Evolutionary conservation across 2,888 invertebrate species (phyloP).

Genomic region (Tiliacea citrago): DNA sequence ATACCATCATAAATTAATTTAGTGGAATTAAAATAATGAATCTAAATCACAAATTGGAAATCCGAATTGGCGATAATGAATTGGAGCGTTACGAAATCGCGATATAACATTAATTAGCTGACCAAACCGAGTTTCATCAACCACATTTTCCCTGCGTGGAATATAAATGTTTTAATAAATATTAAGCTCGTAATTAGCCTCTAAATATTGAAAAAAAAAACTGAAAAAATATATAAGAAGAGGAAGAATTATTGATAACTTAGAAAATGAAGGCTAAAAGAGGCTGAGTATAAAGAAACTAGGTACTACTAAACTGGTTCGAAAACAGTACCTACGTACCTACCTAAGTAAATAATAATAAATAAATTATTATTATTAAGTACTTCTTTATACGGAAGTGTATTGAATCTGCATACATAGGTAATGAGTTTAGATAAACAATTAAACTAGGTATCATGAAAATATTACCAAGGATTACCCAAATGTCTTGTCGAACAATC

Average conservation of each 20-base stretch:
- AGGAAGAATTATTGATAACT: not conserved
- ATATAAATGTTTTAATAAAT: constrained; percentile 14
- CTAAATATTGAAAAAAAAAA: too few relatives aligned
- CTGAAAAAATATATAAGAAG: too few relatives aligned
- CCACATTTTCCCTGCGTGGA: constrained; percentile 19
- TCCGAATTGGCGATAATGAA: constrained; percentile 28
- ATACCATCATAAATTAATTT: constrained; percentile 26
- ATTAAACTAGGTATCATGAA: not conserved
- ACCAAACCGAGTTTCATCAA: constrained; percentile 38
- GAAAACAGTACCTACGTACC: too few relatives aligned
- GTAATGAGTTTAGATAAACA: not conserved
- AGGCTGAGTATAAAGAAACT: too few relatives aligned
- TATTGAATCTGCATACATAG: not conserved
- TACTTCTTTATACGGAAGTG: not conserved
- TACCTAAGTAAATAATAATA: too few relatives aligned
- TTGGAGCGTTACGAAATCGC: constrained; percentile 40
- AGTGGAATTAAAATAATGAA: constrained; percentile 44
- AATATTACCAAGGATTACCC: not conserved
- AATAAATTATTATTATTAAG: too few relatives aligned
- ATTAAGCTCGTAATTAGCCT: not conserved
- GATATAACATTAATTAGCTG: constrained; percentile 47
- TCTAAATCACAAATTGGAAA: constrained; percentile 34
- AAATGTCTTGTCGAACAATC: not conserved
- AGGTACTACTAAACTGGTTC: too few relatives aligned
- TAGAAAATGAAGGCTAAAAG: not conserved